A percentile compares a stretch with the other conserved stretches of the same genome.
Conservation (phyloP, 2,797 vertebrate species). For the Sorex maritimensis region DNA sequence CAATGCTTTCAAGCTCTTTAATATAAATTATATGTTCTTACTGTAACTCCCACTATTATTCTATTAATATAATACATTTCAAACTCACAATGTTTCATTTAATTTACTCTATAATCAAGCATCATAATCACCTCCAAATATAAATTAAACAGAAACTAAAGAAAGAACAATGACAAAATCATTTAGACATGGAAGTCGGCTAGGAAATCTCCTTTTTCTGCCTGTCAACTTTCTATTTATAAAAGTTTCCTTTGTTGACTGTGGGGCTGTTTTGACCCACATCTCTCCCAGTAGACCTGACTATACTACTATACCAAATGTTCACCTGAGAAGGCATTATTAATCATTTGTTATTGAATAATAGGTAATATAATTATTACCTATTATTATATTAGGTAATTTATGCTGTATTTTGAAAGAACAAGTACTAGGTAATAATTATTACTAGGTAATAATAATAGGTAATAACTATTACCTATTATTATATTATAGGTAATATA, state of each 20-base stretch:
- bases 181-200: constrained; percentile 65
- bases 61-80: constrained; percentile 11
- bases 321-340: no score
- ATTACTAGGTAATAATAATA: no score
- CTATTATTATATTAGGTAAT: no score
- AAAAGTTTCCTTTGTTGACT: constrained; percentile 2
- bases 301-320: no score
- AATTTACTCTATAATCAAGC: constrained; percentile 53
- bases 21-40: constrained; percentile 3
- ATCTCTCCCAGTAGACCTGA: background rate
- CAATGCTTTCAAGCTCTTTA: constrained; percentile 18
- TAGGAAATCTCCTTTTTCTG: constrained; percentile 67
- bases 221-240: constrained; percentile 29
- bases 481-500: no score
- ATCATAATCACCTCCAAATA: constrained; percentile 72
- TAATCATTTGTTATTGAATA: no score
- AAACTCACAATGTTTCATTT: constrained; percentile 62
- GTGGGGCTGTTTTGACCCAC: background rate
- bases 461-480: no score
- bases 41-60: background rate
- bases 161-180: constrained; percentile 59
- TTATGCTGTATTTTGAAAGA: no score
- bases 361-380: no score
- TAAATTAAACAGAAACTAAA: constrained; percentile 68
- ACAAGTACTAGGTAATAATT: no score